Evolutionary conservation across 2,888 invertebrate species (phyloP).

Genomic region (Hyles lineata): DNA sequence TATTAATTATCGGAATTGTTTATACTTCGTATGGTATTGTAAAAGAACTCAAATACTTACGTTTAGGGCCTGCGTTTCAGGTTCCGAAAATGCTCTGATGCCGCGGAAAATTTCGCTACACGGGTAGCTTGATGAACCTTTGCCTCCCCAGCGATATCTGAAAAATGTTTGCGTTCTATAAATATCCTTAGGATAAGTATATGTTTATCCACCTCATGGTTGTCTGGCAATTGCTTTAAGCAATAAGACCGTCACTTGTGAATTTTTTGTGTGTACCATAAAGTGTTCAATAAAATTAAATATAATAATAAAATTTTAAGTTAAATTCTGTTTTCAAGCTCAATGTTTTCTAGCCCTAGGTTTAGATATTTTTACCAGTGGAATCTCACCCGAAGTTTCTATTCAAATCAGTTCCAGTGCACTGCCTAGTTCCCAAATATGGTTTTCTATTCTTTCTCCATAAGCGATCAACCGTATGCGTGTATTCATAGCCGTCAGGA

Average conservation of each 20-base stretch:
- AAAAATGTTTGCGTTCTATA: neutral
- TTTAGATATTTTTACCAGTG: neutral
- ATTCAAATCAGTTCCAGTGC: constrained; percentile 92
- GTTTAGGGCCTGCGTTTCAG: constrained; percentile 89
- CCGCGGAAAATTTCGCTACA: constrained; percentile 95
- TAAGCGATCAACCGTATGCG: constrained; percentile 90
- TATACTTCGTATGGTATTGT: too few relatives aligned
- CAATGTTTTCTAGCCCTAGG: neutral
- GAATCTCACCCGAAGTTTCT: constrained; percentile 90
- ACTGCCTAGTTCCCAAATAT: constrained; percentile 77
- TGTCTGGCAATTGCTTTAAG: too few relatives aligned
- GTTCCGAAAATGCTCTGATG: constrained; percentile 92
- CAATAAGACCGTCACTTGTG: too few relatives aligned
- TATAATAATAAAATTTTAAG: too few relatives aligned
- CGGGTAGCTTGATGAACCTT: constrained; percentile 92
- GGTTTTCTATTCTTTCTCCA: constrained; percentile 93
- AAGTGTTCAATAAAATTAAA: too few relatives aligned
- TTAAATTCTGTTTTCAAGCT: too few relatives aligned
- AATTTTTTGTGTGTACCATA: too few relatives aligned
- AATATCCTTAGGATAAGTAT: too few relatives aligned
- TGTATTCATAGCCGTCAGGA: constrained; percentile 95
- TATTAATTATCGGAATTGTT: too few relatives aligned
- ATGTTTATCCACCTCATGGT: too few relatives aligned
- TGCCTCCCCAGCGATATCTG: constrained; percentile 93
- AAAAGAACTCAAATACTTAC: constrained; percentile 55